phyloP scores from a whole-genome alignment of 1,140 invertebrate species.

The Sycobia sp. region DNA sequence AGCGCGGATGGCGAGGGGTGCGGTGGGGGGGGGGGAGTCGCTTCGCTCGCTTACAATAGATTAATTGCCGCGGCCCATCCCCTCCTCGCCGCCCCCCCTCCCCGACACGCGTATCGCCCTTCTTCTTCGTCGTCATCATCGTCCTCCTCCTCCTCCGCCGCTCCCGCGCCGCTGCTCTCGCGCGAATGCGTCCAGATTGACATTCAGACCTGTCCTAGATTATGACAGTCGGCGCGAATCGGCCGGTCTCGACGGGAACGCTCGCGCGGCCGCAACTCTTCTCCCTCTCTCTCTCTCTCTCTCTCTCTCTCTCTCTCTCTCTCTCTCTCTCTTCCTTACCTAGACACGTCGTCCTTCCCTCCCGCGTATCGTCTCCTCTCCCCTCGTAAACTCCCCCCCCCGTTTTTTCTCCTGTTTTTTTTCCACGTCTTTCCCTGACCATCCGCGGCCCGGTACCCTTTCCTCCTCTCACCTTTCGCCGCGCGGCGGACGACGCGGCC shows the following conservation, averaged over 20 bases:
- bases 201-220: constrained; percentile 48
- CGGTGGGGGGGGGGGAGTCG: constrained; percentile 32
- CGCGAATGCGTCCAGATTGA: constrained; percentile 42
- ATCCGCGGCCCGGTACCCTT: background rate
- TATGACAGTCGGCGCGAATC: constrained; percentile 41
- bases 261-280: background rate
- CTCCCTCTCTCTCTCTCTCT: background rate
- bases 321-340: background rate
- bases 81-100: background rate
- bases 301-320: background rate
- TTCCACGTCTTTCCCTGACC: background rate
- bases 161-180: constrained; percentile 4
- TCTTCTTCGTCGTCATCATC: no score
- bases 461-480: background rate
- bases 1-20: no score
- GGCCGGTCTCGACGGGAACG: constrained; percentile 35
- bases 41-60: constrained; percentile 42
- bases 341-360: background rate
- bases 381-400: background rate
- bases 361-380: background rate
- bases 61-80: constrained; percentile 38
- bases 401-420: no score
- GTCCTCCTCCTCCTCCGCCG: background rate
- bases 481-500: no score
- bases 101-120: constrained; percentile 8